phyloP scores from a whole-genome alignment of 2,797 vertebrate genomes.

The Alfaro cultratus region DNA sequence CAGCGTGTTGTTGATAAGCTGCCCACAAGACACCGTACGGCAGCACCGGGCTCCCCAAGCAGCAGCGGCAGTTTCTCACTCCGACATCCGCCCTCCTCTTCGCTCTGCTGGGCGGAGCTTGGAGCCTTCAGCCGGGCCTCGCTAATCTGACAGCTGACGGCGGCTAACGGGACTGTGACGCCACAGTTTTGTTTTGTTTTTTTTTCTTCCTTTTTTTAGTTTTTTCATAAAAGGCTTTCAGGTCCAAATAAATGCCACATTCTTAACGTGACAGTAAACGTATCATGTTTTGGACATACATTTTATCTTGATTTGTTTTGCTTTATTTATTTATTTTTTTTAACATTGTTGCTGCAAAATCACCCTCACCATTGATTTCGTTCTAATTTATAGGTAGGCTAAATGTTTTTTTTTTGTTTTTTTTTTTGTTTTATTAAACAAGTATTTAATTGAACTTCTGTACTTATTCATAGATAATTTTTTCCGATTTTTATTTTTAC shows the following conservation, averaged over 20 bases:
- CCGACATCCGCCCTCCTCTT: slow-evolving; percentile 52
- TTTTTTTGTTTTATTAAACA: no score
- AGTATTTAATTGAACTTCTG: background rate
- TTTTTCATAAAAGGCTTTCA: background rate
- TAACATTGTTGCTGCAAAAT: background rate
- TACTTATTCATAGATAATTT: background rate
- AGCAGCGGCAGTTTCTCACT: slow-evolving; percentile 26
- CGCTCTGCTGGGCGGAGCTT: slow-evolving; percentile 61
- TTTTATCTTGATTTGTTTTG: background rate
- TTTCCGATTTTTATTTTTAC: background rate
- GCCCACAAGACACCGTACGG: background rate
- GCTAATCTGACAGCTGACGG: background rate
- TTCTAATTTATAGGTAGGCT: background rate
- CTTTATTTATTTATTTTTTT: background rate
- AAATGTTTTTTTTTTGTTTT: background rate
- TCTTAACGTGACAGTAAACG: background rate
- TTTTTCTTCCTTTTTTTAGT: background rate
- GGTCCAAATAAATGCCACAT: background rate
- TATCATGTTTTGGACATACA: background rate
- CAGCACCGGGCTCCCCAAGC: slow-evolving; percentile 13
- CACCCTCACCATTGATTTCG: background rate
- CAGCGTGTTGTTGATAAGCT: background rate
- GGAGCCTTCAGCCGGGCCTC: slow-evolving; percentile 39
- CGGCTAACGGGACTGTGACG: background rate
- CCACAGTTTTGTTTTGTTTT: background rate